A percentile compares a stretch with the other conserved stretches of the same genome.
Evolutionary conservation across 2,797 vertebrate genomes (phyloP).

Genomic region (Chromobotia macracanthus): DNA sequence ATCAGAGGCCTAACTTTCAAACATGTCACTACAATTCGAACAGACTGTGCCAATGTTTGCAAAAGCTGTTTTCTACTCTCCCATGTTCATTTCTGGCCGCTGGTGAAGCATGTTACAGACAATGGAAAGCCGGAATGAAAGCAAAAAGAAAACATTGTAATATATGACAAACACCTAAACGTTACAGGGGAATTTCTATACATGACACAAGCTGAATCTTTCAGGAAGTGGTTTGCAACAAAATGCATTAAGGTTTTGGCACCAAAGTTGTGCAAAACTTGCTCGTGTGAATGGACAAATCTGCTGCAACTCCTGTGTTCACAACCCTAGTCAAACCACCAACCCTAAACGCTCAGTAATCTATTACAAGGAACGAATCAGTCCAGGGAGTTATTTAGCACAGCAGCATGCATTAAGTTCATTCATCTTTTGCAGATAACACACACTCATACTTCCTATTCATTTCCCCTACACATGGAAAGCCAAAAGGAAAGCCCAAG

Average conservation of each 20-base stretch:
- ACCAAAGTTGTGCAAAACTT: constrained; percentile 44
- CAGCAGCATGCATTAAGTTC: constrained; percentile 47
- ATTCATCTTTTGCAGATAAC: constrained; percentile 63
- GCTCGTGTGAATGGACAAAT: constrained; percentile 50
- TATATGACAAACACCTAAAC: constrained; percentile 62
- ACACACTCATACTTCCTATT: constrained; percentile 50
- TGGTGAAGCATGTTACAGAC: constrained; percentile 67
- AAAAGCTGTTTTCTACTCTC: constrained; percentile 61
- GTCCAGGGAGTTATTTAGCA: constrained; percentile 35
- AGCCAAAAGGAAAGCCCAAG: background rate
- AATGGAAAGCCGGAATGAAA: constrained; percentile 65
- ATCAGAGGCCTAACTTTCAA: constrained; percentile 41
- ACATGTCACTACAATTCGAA: constrained; percentile 50
- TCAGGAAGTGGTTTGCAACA: constrained; percentile 59
- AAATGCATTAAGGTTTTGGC: constrained; percentile 49
- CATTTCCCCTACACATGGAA: constrained; percentile 54
- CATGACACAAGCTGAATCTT: constrained; percentile 56
- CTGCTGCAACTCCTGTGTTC: constrained; percentile 42
- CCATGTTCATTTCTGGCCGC: constrained; percentile 69
- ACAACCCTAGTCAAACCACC: constrained; percentile 56
- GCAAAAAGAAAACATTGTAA: constrained; percentile 58
- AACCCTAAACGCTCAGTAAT: constrained; percentile 56
- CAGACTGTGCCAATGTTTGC: constrained; percentile 54
- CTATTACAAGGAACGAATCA: constrained; percentile 54
- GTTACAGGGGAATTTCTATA: constrained; percentile 57